Evolutionary conservation across 2,888 invertebrate species (phyloP).

Genomic region (Homarus gammarus): DNA sequence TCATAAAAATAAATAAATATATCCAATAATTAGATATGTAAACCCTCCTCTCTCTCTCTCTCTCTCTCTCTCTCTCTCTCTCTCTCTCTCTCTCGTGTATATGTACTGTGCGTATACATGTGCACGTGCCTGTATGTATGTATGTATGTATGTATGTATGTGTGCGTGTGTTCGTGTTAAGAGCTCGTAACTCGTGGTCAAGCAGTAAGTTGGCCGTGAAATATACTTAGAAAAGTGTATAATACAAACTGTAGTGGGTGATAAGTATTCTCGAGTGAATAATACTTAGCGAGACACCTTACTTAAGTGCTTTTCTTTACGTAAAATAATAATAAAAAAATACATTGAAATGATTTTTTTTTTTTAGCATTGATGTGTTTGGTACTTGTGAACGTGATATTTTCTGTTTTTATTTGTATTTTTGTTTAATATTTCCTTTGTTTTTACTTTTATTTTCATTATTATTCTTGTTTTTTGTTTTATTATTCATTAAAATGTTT

Average conservation of each 20-base stretch:
- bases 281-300: neutral
- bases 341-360: too few species aligned
- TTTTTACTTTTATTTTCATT: too few species aligned
- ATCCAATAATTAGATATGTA: neutral
- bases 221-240: neutral
- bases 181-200: neutral
- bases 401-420: too few species aligned
- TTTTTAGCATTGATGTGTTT: too few species aligned
- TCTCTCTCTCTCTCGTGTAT: neutral
- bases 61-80: too few species aligned
- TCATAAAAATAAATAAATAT: neutral
- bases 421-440: too few species aligned
- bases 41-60: too few species aligned
- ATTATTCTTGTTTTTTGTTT: too few species aligned
- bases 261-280: neutral
- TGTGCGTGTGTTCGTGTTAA: neutral
- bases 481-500: too few species aligned
- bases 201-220: neutral
- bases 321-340: too few species aligned
- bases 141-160: conserved; percentile 26
- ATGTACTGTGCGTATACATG: neutral
- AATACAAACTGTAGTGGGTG: neutral
- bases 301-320: neutral
- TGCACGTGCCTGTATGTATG: conserved; percentile 10
- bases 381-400: too few species aligned